These are phyloP conservation scores for Fistularia tabacaria DNA, from an alignment of 2,797 vertebrate genomes.

Conservation along the genomic window DNA sequence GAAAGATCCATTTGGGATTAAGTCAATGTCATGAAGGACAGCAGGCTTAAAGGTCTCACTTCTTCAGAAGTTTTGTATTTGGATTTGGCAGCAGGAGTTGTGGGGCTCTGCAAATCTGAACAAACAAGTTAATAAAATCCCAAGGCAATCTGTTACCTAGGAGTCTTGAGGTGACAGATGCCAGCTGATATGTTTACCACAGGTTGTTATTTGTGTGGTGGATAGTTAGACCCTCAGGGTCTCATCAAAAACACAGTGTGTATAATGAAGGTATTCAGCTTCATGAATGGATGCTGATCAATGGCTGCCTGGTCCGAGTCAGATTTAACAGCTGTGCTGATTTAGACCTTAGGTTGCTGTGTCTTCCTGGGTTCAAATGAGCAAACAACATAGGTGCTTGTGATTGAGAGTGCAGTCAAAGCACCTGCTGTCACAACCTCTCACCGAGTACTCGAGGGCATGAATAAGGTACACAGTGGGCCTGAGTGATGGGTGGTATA, in stretches of 20 bases:
- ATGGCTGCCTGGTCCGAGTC: constrained; percentile 7
- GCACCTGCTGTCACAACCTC: constrained; percentile 61
- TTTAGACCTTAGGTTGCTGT: constrained; percentile 16
- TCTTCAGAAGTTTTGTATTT: constrained; percentile 19
- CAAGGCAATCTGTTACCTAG: constrained; percentile 51
- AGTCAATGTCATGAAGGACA: constrained; percentile 37
- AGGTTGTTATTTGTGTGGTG: constrained; percentile 54
- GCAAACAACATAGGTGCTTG: constrained; percentile 40
- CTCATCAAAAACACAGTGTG: constrained; percentile 30
- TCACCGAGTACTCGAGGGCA: constrained; percentile 54
- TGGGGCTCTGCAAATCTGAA: constrained; percentile 64
- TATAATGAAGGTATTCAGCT: constrained; percentile 25
- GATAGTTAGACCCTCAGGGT: constrained; percentile 25
- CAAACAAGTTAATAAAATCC: constrained; percentile 71
- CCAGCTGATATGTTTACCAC: constrained; percentile 45
- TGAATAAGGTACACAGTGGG: constrained; percentile 67
- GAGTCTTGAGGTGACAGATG: constrained; percentile 54
- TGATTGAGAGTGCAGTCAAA: constrained; percentile 73
- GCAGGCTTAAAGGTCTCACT: constrained; percentile 23
- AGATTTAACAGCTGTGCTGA: constrained; percentile 23
- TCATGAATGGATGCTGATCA: constrained; percentile 23
- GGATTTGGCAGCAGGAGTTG: constrained; percentile 44
- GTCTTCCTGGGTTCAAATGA: constrained; percentile 33
- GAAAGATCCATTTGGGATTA: constrained; percentile 9
- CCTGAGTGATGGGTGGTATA: constrained; percentile 68